A percentile compares a stretch with the other conserved stretches of the same genome.
Conservation (phyloP, 1,140 invertebrate species). For the Drosophila pallidifrons region DNA sequence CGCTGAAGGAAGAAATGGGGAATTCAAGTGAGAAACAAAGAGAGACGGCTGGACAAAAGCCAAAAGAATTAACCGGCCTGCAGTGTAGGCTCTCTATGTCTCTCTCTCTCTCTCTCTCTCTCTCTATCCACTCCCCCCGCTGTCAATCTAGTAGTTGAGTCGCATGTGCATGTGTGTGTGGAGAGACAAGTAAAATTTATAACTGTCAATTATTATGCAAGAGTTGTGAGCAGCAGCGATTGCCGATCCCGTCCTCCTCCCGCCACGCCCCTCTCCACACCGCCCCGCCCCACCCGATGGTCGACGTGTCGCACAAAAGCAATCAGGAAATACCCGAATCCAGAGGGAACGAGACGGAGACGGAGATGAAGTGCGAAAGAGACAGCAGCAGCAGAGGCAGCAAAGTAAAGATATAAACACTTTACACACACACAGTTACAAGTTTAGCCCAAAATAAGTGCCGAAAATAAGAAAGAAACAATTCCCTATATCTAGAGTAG, state of each 20-base stretch:
- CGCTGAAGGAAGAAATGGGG: background rate
- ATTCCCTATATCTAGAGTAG: slow-evolving; percentile 3
- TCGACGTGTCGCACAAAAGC: slow-evolving; percentile 38
- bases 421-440: slow-evolving; percentile 32
- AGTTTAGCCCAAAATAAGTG: slow-evolving; percentile 28
- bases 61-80: slow-evolving; percentile 63
- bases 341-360: background rate
- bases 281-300: background rate
- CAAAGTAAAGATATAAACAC: slow-evolving; percentile 42
- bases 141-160: background rate
- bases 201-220: slow-evolving; percentile 85
- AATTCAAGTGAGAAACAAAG: background rate
- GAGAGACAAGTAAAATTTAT: slow-evolving; percentile 75
- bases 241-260: slow-evolving; percentile 1
- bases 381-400: background rate
- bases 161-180: slow-evolving; percentile 26
- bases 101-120: background rate
- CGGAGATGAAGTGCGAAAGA: background rate
- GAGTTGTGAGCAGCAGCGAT: slow-evolving; percentile 66
- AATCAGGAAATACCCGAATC: slow-evolving; percentile 77
- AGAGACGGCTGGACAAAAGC: slow-evolving; percentile 47
- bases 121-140: background rate
- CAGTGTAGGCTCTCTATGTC: background rate
- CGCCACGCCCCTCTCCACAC: slow-evolving; percentile 15
- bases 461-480: background rate